Base-by-base conservation (phyloP, 2,797 vertebrate species). In the Epinephelus awoara region DNA sequence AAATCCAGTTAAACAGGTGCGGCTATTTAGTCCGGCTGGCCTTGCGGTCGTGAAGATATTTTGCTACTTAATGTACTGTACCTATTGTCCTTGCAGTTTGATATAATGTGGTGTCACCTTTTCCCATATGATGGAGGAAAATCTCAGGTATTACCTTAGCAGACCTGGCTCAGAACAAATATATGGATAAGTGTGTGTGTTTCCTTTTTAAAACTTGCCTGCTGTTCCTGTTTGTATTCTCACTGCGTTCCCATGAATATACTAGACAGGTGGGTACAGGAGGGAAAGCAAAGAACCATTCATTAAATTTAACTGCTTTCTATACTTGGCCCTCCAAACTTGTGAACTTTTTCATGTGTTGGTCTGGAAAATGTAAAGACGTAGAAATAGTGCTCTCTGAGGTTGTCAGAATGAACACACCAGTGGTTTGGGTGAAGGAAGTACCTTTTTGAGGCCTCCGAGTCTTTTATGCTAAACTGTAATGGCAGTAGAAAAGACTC, bases 231-330 rank as follows among this genome's bases (percentile, higher is more conserved):
- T 27, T 17, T 25, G 12, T 55, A 21, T 72, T 58, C 57, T 54
- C 57, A 61, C 46, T n/a, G 5, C 15, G 0, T 29, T 64, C 25
- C 52, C 15, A 29, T 34, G 18, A 56, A 50, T 21, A 34, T 18
- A 5, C 6, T 0, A n/a, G 27, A 72, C 79, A 74, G 75, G 52
- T 82, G 58, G 67, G 12, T 18, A 4, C 15, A 46, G 56, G 40
- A 76, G 21, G 21, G 8, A 47, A 25, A 27, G 74, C 25, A 57
- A 38, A 59, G 44, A 72, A 29, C 50, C 57, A 7, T 17, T 54
- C 42, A 69, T 85, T 77, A 70, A 29, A 11, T 65, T 84, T 82
- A 58, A 84, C 57, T 61, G 40, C 56, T 57, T 62, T 88, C 72
- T 61, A 54, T 67, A 73, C 52, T 18, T 6, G 25, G 64, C 9